Percentiles rank a stretch among this genome's conserved stretches.
Conservation (phyloP, 2,888 invertebrate genomes). For the Macrophya alboannulata region DNA sequence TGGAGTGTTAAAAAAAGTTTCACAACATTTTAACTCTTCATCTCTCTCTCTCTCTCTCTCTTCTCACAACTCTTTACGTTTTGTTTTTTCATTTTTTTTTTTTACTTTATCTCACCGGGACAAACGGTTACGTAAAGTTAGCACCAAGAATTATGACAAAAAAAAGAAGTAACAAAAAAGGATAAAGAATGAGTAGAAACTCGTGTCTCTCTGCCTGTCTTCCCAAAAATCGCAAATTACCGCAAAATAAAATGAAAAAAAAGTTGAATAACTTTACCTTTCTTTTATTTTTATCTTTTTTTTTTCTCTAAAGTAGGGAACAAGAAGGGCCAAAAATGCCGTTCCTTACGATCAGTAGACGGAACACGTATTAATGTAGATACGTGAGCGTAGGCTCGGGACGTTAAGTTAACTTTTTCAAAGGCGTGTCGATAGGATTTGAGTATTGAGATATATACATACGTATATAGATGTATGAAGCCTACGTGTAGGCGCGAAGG, state of each 20-base stretch:
- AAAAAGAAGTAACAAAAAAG: neutral
- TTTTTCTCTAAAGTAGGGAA: neutral
- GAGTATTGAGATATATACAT: neutral
- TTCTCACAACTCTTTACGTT: neutral
- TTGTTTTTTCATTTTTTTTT: neutral
- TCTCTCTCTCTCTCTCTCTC: neutral
- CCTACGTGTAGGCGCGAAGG: constrained; percentile 11
- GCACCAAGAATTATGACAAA: neutral
- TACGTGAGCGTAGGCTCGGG: constrained; percentile 7
- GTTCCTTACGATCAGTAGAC: constrained; percentile 12
- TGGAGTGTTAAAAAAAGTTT: neutral
- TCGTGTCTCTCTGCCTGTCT: neutral
- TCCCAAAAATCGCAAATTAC: neutral
- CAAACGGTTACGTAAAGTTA: constrained; percentile 4
- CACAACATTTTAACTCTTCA: neutral
- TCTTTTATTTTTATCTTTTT: neutral
- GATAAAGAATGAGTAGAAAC: neutral
- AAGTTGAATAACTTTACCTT: neutral
- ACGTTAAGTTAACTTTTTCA: constrained; percentile 29
- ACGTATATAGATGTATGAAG: too few species aligned
- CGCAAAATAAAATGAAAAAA: neutral
- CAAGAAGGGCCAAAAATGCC: neutral
- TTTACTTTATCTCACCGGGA: neutral
- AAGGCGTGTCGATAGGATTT: neutral
- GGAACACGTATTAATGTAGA: constrained; percentile 34